Evolutionary conservation across 2,888 invertebrate species (phyloP), one percentile per base, ranked within the genome.

Genomic region (Oeneis ivallda): DNA sequence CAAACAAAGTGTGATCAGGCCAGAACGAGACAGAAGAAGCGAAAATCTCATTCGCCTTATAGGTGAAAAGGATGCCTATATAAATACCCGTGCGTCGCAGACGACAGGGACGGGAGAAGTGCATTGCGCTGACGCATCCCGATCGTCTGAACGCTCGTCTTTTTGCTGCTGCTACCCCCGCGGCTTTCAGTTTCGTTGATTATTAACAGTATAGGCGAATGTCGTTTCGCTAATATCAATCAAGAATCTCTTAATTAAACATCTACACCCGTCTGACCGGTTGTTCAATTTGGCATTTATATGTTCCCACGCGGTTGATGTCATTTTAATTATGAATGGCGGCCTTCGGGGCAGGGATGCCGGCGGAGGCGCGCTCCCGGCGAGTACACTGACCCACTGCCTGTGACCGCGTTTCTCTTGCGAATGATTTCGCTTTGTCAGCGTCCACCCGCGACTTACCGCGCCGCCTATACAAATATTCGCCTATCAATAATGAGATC

Each of bases 241-340:
- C 83, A 82, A 76, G 75, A 75, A 75, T 83, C 47, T 59, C 43
- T 49, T 61, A 86, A 88, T 87, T 87, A 87, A 89, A 87, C 85
- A 17, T 15, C 47, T 47, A 78, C 77, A 84, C 83, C 83, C 81
- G 84, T 83, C 79, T 67, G 81, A 86, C 86, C 84, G 87, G 86
- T 87, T 84, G 79, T 74, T 80, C 79, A 70, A 82, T 79, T 83
- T 82, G 86, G 81, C 83, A 86, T 86, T 87, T 84, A 82, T 79
- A 75, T 79, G 85, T 90, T 91, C 90, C 88, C 90, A 90, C 90
- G 89, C 85, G 82, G 85, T 88, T 90, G 87, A 89, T 89, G 88
- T 89, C 88, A 86, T 86, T 87, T 88, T 86, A 85, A 88, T 89
- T 86, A 87, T 86, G 84, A 85, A 82, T 82, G 84, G 80, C 76